Evolutionary conservation across 1,140 invertebrate species (phyloP), one percentile per base, ranked within the genome.

Genomic region (Cydia splendana): DNA sequence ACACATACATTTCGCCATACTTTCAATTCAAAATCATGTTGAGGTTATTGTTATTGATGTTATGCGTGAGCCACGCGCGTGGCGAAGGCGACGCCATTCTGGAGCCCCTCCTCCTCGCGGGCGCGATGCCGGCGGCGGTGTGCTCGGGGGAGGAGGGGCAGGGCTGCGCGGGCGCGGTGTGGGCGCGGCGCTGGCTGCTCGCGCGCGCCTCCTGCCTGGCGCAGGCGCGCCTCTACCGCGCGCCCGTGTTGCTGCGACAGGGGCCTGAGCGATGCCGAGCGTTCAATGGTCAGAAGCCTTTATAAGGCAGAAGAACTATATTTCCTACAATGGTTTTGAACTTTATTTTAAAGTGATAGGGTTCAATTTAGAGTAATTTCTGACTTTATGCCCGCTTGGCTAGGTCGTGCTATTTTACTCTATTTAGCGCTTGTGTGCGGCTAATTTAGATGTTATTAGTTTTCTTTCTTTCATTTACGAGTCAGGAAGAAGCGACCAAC

Each of bases 161-260:
- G 18, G n/a, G 30, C 45, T 85, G 84, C 62, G 42, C 53, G 62
- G 84, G 78, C 74, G 79, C 77, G 53, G 51, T 80, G 13, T 75
- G 67, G 77, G 38, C 30, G 30, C 65, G 53, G 4, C 57, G 74
- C 65, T 82, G 79, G 82, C 42, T 79, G 13, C 34, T 82, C 0
- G 53, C 75, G 74, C 65, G 74, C 57, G 78, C 77, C 71, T 53
- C 24, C 53, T 84, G 82, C 75, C 20, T 81, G 7, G 65, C 65
- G 45, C 20, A 5, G 10, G 65, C 69, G 4, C 48, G 51, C 15
- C 10, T 48, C 30, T 7, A 20, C 48, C 51, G 30, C 10, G 69
- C 83, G 38, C 20, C 74, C 30, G 65, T 67, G 28, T 28, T 67
- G 65, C 65, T 28, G 65, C 10, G 10, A 1, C 9, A 2, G 7